Evolutionary conservation across 2,797 vertebrate species (phyloP), one percentile per base, ranked within the genome.

Genomic region (Acestrorhynchus altus): DNA sequence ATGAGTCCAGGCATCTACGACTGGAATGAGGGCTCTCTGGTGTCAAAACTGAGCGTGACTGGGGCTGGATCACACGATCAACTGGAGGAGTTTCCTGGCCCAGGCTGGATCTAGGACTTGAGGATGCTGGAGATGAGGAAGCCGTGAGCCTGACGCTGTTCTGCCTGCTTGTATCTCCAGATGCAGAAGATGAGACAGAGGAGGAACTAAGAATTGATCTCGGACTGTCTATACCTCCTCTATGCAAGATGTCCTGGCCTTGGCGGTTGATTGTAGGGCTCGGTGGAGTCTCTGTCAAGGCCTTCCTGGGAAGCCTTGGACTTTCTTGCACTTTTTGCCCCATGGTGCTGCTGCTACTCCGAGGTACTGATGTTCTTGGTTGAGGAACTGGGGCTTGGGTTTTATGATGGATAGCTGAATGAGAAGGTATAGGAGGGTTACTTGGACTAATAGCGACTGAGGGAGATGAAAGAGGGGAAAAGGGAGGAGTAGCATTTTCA

Each of bases 71-170:
- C 8, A 66, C 2, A 83, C 79, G 1, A 80, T 35, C 1, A 65
- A 68, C 28, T 82, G 94, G 93, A n/a, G 95, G 90, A 28, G 93
- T 90, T 63, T 94, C 95, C 83, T 96, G 96, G 18, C 86, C 63
- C 0, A 76, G 80, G 83, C 92, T 93, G 0, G 86, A 83, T 68
- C 89, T 88, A 24, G 92, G 91, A 76, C 91, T 91, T 35, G 91
- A 79, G 22, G 91, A 89, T 52, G 89, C 80, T 1, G 90, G 0
- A 49, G 88, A 1, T 39, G 85, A 59, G 59, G 83, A 59, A 75
- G 83, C n/a, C 0, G 72, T 79, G 42, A 83, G n/a, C 26, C 76
- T 83, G 10, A 90, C 88, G 54, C 88, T 92, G 31, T 66, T 40
- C 16, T 76, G 80, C 56, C 77, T 83, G 44, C 83, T 65, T 9